These are phyloP conservation scores for Saxidomus purpurata DNA, from an alignment of 1,140 invertebrate genomes.

Conservation along the genomic window DNA sequence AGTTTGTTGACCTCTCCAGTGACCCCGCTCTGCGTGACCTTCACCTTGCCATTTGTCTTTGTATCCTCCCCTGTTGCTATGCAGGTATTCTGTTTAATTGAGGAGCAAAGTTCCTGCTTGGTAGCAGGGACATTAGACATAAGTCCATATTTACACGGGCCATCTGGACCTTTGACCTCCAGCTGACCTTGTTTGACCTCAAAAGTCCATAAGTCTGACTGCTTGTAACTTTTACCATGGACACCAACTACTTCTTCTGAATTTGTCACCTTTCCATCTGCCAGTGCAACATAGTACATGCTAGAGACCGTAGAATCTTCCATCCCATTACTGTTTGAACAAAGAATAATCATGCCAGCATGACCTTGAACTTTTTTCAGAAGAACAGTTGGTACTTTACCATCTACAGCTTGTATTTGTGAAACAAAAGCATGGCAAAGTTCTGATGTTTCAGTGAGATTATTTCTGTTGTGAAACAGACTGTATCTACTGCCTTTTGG, in stretches of 20 bases:
- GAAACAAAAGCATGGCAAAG: not conserved
- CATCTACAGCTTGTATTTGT: conserved; percentile 66
- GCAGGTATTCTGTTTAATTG: conserved; percentile 54
- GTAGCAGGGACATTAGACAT: conserved; percentile 68
- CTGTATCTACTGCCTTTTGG: conserved; percentile 58
- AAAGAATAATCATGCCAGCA: conserved; percentile 70
- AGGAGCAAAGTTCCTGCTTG: not conserved
- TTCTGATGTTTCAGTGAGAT: conserved; percentile 8
- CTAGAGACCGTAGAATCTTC: conserved; percentile 72
- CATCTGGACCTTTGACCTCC: conserved; percentile 70
- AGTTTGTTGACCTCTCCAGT: conserved; percentile 67
- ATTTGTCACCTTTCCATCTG: not conserved
- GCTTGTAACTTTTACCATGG: conserved; percentile 54
- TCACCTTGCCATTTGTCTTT: conserved; percentile 63
- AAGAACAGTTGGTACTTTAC: conserved; percentile 49
- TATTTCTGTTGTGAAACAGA: conserved; percentile 73
- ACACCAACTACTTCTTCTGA: conserved; percentile 53
- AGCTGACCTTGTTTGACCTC: conserved; percentile 54
- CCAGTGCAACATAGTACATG: conserved; percentile 67
- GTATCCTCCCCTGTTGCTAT: conserved; percentile 67
- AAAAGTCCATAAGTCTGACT: conserved; percentile 73
- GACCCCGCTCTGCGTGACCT: conserved; percentile 54
- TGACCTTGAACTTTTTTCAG: conserved; percentile 45
- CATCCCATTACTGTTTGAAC: conserved; percentile 75
- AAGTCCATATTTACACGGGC: conserved; percentile 74